phyloP scores from a whole-genome alignment of 2,113 vertebrate genomes.

The Indicator indicator region DNA sequence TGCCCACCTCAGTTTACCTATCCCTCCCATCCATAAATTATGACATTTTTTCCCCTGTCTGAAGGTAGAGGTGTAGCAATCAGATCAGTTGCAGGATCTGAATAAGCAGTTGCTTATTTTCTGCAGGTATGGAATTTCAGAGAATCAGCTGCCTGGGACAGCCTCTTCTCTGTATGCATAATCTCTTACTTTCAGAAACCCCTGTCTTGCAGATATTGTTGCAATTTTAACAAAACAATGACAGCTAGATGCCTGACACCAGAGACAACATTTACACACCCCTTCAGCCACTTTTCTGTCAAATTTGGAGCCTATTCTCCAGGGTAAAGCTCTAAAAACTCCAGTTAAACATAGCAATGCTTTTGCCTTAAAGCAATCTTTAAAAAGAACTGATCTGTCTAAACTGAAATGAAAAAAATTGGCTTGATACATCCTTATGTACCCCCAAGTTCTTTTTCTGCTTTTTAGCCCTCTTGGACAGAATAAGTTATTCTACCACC shows the following conservation, averaged over 20 bases:
- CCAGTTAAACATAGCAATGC: neutral
- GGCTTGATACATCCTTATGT: neutral
- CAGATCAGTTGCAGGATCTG: neutral
- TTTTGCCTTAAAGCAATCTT: neutral
- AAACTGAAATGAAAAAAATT: neutral
- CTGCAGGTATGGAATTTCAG: neutral
- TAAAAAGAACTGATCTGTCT: neutral
- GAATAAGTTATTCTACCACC: neutral
- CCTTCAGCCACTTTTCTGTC: neutral
- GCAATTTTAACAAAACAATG: neutral
- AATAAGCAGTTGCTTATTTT: neutral
- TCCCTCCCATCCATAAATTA: neutral
- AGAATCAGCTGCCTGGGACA: neutral
- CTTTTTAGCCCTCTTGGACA: neutral
- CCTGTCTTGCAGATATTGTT: neutral
- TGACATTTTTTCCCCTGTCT: neutral
- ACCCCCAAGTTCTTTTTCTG: neutral
- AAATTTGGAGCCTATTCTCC: neutral
- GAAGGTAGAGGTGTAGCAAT: neutral
- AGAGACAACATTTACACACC: neutral
- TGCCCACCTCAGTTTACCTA: neutral
- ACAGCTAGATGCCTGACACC: neutral
- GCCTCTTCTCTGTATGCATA: neutral
- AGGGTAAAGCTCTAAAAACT: neutral
- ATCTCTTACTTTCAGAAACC: neutral